These are phyloP conservation scores for Menidia menidia DNA, from an alignment of 2,797 vertebrate genomes.

Conservation along the genomic window DNA sequence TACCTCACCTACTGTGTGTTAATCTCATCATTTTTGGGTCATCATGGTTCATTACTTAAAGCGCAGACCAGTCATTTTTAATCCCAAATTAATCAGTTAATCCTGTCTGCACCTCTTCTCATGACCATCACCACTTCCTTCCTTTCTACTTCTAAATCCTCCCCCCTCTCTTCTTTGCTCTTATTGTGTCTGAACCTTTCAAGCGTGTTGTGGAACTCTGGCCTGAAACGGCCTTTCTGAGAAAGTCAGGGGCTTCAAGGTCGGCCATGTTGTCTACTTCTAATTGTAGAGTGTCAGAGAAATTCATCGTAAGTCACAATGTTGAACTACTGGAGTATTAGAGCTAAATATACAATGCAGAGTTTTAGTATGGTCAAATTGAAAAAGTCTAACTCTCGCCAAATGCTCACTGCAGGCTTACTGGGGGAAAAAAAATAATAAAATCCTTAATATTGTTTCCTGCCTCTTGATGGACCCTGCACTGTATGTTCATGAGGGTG, in stretches of 20 bases:
- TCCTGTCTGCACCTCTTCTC: conserved; percentile 66
- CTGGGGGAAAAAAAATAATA: neutral
- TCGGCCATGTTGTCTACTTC: conserved; percentile 18
- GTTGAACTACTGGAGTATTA: conserved; percentile 4
- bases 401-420: neutral
- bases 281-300: conserved; percentile 23
- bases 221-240: conserved; percentile 45
- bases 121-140: conserved; percentile 69
- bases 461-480: conserved; percentile 17
- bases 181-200: conserved; percentile 69
- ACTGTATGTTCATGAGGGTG: conserved; percentile 31
- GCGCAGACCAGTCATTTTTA: conserved; percentile 72
- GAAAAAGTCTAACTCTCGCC: neutral
- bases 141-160: conserved; percentile 39
- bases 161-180: conserved; percentile 15
- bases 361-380: conserved; percentile 19
- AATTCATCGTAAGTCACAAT: conserved; percentile 25
- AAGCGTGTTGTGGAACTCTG: conserved; percentile 60
- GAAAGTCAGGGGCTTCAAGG: conserved; percentile 47
- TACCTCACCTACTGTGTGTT: conserved; percentile 44
- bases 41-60: conserved; percentile 74
- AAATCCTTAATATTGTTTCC: neutral
- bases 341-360: conserved; percentile 5
- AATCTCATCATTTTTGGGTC: conserved; percentile 71
- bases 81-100: conserved; percentile 82